Evolutionary conservation across 2,113 vertebrate genomes (phyloP).

Genomic region (Dendrocopos noguchii): DNA sequence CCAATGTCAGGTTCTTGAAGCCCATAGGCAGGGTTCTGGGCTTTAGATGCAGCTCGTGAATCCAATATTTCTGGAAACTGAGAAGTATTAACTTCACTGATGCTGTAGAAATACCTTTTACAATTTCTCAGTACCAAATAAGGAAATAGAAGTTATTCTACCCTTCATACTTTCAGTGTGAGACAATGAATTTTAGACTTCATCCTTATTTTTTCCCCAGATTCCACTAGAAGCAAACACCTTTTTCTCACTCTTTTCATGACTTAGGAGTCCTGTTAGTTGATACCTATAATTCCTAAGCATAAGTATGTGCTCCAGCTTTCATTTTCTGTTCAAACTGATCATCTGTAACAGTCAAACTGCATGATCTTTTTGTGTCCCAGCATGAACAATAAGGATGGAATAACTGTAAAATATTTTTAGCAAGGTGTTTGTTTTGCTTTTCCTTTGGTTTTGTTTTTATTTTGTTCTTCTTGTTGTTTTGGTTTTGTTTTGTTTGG

Average conservation of each 20-base stretch:
- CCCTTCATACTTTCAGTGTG: neutral
- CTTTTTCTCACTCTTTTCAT: neutral
- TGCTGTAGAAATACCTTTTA: neutral
- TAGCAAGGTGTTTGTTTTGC: neutral
- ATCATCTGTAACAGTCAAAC: neutral
- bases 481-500: no score
- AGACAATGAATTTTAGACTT: neutral
- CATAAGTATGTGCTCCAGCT: neutral
- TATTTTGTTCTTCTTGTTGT: no score
- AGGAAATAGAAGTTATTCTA: neutral
- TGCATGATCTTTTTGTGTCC: neutral
- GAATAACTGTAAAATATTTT: neutral
- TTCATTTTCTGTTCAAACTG: neutral
- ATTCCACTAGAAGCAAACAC: neutral
- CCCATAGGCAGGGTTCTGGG: neutral
- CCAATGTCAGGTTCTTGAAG: neutral
- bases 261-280: neutral
- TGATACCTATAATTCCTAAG: neutral
- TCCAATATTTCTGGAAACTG: neutral
- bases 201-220: neutral
- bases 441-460: no score
- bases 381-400: neutral
- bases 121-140: neutral
- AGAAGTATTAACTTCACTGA: neutral
- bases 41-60: neutral